phyloP scores from a whole-genome alignment of 1,140 invertebrate genomes.

The Spodoptera frugiperda region DNA sequence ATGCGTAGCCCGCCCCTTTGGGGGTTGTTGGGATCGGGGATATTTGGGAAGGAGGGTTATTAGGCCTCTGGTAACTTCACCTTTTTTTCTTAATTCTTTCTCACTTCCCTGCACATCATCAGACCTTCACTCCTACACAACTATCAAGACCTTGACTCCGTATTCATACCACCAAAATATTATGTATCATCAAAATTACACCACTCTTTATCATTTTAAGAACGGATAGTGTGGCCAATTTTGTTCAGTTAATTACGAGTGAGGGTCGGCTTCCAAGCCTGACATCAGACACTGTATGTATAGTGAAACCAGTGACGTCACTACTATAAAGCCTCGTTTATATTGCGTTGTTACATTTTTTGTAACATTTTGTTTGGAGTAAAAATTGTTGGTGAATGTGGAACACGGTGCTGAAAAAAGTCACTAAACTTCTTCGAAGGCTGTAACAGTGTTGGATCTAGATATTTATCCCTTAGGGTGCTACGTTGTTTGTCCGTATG shows the following conservation, averaged over 20 bases:
- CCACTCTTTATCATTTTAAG: conserved; percentile 31
- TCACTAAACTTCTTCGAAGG: too few relatives aligned
- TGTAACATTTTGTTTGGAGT: neutral
- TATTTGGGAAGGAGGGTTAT: too few relatives aligned
- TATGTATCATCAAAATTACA: conserved; percentile 7
- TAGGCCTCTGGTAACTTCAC: too few relatives aligned
- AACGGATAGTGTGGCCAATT: conserved; percentile 52
- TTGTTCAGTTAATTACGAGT: conserved; percentile 53
- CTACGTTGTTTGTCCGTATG: too few relatives aligned
- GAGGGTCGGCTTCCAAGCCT: conserved; percentile 48
- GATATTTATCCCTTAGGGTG: too few relatives aligned
- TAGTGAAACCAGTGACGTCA: conserved; percentile 17
- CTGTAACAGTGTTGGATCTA: too few relatives aligned
- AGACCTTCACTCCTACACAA: neutral
- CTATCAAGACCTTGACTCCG: neutral
- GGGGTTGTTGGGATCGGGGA: too few relatives aligned
- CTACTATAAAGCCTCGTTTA: neutral
- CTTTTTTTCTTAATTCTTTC: too few relatives aligned
- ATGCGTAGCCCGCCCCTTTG: too few relatives aligned
- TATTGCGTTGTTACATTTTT: neutral
- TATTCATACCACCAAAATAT: neutral
- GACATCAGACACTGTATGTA: conserved; percentile 49
- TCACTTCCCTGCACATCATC: neutral
- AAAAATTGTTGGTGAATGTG: too few relatives aligned
- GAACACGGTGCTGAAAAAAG: too few relatives aligned